Evolutionary conservation across 2,113 vertebrate species (phyloP), one percentile per base, ranked within the genome.

Genomic region (Donacobius atricapilla): DNA sequence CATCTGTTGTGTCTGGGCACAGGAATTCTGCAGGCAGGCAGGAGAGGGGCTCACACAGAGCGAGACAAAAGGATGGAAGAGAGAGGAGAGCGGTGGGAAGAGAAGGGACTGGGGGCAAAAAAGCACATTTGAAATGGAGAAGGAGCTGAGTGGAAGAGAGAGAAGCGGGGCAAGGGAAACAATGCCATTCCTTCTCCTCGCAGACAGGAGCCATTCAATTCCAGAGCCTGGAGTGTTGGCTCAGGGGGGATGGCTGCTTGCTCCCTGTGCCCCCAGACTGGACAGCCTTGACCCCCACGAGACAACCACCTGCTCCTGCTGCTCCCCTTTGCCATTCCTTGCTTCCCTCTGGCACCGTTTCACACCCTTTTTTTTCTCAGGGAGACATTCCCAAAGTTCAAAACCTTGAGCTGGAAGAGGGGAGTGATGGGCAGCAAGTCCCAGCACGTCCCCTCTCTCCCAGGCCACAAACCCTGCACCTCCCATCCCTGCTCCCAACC

Each of bases 341-440:
- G 56, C 63, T 68, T 51, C 76, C 50, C 66, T 77, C 75, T 80
- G 93, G 93, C 85, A 87, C 75, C 21, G 3, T 72, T 76, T 72
- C 91, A 87, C 70, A 24, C 25, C 31, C 48, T 19, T 80, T 83
- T 88, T 78, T 78, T 87, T 75, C 71, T 63, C 60, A 77, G 87
- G 85, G 94, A 96, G 96, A 40, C 87, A 24, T 72, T 97, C 80
- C 83, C 91, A 76, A 93, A 95, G 97, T 94, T 98, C 96, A 97
- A 85, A 91, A 65, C 92, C 68, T 79, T 13, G 80, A 45, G 68
- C 82, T 20, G 82, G 83, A 93, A 65, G 87, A 6, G 12, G 40
- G 79, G 68, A 94, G 83, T 25, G 61, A 66, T 2, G 66, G 91
- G 84, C 80, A 87, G 92, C 98, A 97, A 95, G 98, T 96, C 92